Evolutionary conservation across 2,113 vertebrate species (phyloP), one percentile per base, ranked within the genome.

Genomic region (Thalassarche chlororhynchos): DNA sequence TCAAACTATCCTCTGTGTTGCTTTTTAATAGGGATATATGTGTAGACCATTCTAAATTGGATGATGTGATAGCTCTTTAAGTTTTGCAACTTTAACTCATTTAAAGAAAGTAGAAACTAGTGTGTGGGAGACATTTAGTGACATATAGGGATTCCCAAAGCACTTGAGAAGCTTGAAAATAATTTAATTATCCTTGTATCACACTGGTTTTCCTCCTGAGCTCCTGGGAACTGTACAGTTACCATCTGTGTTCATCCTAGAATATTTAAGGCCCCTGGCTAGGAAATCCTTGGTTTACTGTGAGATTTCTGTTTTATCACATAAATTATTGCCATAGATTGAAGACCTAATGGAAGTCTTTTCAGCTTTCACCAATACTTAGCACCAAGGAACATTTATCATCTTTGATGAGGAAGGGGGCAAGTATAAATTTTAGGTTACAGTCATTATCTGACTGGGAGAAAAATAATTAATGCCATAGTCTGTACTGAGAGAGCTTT

Each of bases 391-490:
- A 84, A 89, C 60, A 44, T 89, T 36, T 81, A 72, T 82, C n/a
- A 77, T 44, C n/a, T 80, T 79, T 94, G 69, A 87, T 90, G 61
- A 84, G 72, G 58, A 81, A 34, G 28, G 11, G 47, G 19, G 26
- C 17, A 88, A 74, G 10, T 47, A 42, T 32, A 95, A 84, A 90
- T 87, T 74, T 93, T 87, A 75, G 17, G 57, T 92, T 94, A 83
- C 60, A 47, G 32, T 88, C 62, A 74, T 91, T 90, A 95, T 70
- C 80, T 91, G 44, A 75, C 70, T 82, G 23, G 21, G 19, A 84
- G 25, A 89, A 90, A 83, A 93, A 75, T 74, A 97, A 95, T 86
- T 91, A 93, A 51, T 66, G 46, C 15, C 46, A 69, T 46, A 78
- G 54, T 80, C 66, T 78, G 36, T 81, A 71, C 51, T 71, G 60